A percentile compares a stretch with the other conserved stretches of the same genome.
Conservation (phyloP, 2,113 vertebrate genomes). For the Falcunculus frontatus region DNA sequence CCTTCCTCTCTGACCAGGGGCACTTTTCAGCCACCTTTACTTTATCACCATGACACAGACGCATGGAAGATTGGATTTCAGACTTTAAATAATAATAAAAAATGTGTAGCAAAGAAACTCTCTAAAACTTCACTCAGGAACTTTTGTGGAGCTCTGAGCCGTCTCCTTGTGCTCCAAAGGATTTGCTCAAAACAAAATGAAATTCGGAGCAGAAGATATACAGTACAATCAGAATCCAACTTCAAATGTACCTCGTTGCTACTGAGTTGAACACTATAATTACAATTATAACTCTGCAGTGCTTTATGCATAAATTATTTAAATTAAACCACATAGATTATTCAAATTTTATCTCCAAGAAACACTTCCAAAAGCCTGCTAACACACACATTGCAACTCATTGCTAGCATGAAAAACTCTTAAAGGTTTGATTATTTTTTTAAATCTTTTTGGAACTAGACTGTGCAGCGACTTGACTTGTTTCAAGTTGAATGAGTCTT, state of each 20-base stretch:
- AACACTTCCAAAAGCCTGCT: constrained; percentile 68
- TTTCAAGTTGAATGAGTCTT: constrained; percentile 26
- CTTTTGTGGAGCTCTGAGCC: constrained; percentile 58
- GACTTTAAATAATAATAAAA: constrained; percentile 47
- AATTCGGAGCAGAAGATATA: constrained; percentile 36
- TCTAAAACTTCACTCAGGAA: constrained; percentile 62
- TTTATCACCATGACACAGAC: constrained; percentile 69
- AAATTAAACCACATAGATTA: constrained; percentile 72
- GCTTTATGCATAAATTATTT: constrained; percentile 77
- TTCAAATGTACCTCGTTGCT: constrained; percentile 61
- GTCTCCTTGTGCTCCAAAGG: constrained; percentile 43
- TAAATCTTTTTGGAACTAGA: background rate
- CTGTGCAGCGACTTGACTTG: background rate
- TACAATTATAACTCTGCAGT: constrained; percentile 70
- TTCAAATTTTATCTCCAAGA: constrained; percentile 75
- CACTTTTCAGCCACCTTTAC: constrained; percentile 46
- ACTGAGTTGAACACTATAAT: constrained; percentile 63
- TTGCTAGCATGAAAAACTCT: constrained; percentile 41
- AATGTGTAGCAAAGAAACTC: constrained; percentile 27
- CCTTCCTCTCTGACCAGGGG: constrained; percentile 47
- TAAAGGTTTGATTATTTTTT: constrained; percentile 23
- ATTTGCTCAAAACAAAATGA: constrained; percentile 63
- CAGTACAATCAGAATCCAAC: constrained; percentile 45
- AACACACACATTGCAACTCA: constrained; percentile 27
- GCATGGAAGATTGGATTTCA: constrained; percentile 69